A percentile compares a stretch with the other conserved stretches of the same genome.
Conservation (phyloP, 2,888 invertebrate genomes). For the Stenurella melanura region DNA sequence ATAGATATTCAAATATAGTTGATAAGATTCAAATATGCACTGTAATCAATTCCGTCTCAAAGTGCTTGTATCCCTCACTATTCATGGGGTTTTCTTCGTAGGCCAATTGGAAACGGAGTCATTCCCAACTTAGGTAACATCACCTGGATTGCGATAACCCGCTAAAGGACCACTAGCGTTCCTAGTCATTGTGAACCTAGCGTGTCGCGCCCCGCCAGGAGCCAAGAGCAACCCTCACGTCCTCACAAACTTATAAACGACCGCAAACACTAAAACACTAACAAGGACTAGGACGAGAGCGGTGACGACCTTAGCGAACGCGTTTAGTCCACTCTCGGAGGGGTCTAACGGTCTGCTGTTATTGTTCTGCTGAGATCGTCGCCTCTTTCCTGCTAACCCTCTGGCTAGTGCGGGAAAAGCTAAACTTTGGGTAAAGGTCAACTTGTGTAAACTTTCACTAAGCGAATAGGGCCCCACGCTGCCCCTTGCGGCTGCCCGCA, state of each 20-base stretch:
- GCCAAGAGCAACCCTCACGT: conserved; percentile 87
- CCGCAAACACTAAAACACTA: conserved; percentile 83
- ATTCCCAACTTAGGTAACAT: conserved; percentile 29
- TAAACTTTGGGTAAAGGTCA: conserved; percentile 84
- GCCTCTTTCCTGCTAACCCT: conserved; percentile 80
- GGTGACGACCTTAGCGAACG: conserved; percentile 83
- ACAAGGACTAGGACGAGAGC: conserved; percentile 81
- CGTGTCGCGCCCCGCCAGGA: conserved; percentile 72
- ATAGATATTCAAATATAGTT: conserved; percentile 9
- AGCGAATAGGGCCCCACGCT: conserved; percentile 83
- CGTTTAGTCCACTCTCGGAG: conserved; percentile 80
- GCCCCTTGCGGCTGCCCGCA: conserved; percentile 82
- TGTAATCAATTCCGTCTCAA: conserved; percentile 31
- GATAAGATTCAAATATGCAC: conserved; percentile 13
- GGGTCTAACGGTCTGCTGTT: conserved; percentile 77
- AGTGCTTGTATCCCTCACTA: conserved; percentile 1
- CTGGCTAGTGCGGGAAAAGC: conserved; percentile 84
- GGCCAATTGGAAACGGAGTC: background rate
- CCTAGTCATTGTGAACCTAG: conserved; percentile 59
- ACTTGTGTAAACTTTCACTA: conserved; percentile 82
- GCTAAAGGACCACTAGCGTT: conserved; percentile 51
- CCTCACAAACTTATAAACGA: conserved; percentile 83
- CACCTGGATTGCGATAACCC: conserved; percentile 40
- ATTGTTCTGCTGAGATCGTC: conserved; percentile 75
- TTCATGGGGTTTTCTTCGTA: conserved; percentile 28